Percentiles rank a stretch among this genome's conserved stretches.
Conservation (phyloP, 1,140 invertebrate genomes). For the Metopolophium dirhodum region DNA sequence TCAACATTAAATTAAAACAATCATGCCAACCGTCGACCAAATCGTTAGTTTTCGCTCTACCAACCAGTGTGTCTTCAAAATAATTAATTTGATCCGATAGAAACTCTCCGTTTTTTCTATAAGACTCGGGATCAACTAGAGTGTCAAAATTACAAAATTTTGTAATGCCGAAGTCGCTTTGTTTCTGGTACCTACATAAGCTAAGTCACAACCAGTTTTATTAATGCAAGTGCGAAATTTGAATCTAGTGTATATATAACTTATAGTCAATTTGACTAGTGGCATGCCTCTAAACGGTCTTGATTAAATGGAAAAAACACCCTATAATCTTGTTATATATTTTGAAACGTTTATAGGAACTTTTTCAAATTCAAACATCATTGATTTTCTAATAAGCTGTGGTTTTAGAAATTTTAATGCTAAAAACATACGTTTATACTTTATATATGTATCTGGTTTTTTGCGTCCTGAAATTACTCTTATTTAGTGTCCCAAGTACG, state of each 20-base stretch:
- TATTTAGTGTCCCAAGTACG: too few species aligned
- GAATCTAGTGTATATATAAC: not conserved
- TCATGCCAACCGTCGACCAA: not conserved
- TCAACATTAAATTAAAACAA: not conserved
- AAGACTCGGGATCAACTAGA: not conserved
- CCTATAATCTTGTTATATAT: too few species aligned
- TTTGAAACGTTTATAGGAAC: too few species aligned
- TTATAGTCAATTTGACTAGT: too few species aligned
- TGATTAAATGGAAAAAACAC: too few species aligned
- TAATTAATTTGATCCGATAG: not conserved
- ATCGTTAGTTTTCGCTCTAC: not conserved
- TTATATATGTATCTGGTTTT: too few species aligned
- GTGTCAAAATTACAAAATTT: not conserved
- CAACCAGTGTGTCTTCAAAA: not conserved
- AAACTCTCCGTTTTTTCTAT: not conserved
- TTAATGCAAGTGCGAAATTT: not conserved
- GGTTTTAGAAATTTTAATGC: too few species aligned
- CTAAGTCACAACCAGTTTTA: not conserved
- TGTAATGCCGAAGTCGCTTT: not conserved
- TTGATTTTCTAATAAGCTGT: too few species aligned
- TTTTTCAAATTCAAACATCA: too few species aligned
- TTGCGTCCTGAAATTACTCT: too few species aligned
- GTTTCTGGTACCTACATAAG: not conserved
- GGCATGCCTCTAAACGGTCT: too few species aligned
- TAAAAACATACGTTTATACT: too few species aligned